Base-by-base conservation (phyloP, 2,888 invertebrate species). In the Cerastoderma edule region DNA sequence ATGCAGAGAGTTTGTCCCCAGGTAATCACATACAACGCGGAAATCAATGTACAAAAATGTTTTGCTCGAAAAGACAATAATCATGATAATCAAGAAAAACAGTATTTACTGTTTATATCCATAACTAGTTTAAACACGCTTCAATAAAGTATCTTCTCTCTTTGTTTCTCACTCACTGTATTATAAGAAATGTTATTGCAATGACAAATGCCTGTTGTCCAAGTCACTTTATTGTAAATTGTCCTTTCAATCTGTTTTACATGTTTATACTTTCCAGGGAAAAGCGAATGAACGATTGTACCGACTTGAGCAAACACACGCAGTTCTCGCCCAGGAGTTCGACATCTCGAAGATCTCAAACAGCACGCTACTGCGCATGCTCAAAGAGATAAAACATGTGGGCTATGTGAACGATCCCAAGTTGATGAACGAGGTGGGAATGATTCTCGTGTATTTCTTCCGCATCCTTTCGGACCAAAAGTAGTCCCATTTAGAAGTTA, bases 391-490 rank as follows among this genome's bases (percentile, higher is more conserved):
- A 2, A 48, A 16, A n/a, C n/a, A 32, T 32, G 48, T 48, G 8
- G 66, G 66, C 0, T 60, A 60, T 39, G 60, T 22, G 2, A 39
- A 60, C 22, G 60, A 60, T 22, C 16, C 60, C 8, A 24, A 60
- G 13, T 27, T 60, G 16, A 22, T 39, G 60, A 39, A 22, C 10
- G 39, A 60, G 60, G 60, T 60, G 39, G 39, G 16, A 39, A 10
- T 39, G 39, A 39, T 16, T 10, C 8, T 16, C 8, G 8, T 39
- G 16, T 39, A 10, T 10, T 39, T 39, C 39, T 10, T 10, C 16
- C 39, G 39, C 39, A 10, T 16, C 8, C 16, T 16, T 10, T 10
- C 16, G 16, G 16, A 8, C 16, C 16, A 39, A 8, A 39, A 39
- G 16, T 10, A 39, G 10, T 10, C 16, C 39, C 8, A 39, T 16